These are phyloP conservation scores for Mycalesis mineus DNA, from an alignment of 2,888 invertebrate species.

Conservation along the genomic window DNA sequence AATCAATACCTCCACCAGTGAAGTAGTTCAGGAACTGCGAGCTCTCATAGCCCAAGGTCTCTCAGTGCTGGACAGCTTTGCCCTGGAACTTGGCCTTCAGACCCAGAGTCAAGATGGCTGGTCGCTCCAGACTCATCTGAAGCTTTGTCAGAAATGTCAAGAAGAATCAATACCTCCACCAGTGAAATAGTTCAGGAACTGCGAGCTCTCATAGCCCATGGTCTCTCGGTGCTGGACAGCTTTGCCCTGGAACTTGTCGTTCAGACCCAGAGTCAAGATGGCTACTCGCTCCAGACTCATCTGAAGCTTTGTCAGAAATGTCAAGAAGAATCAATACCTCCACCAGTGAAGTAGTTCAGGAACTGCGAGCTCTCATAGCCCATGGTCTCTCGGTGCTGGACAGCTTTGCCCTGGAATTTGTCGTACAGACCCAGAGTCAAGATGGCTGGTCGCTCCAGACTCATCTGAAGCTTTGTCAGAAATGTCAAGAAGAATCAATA, in stretches of 20 bases:
- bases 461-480: no score
- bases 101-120: conserved; percentile 88
- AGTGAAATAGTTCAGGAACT: conserved; percentile 88
- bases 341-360: conserved; percentile 84
- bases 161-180: conserved; percentile 58
- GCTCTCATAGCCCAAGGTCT: conserved; percentile 91
- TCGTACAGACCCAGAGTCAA: conserved; percentile 91
- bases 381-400: conserved; percentile 92
- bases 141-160: no score
- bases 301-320: no score
- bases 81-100: conserved; percentile 91
- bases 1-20: conserved; percentile 67
- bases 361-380: conserved; percentile 90
- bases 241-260: conserved; percentile 88
- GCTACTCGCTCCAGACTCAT: conserved; percentile 88
- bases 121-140: conserved; percentile 88
- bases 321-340: conserved; percentile 57
- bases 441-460: conserved; percentile 86
- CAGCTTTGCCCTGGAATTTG: conserved; percentile 87
- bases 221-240: conserved; percentile 93
- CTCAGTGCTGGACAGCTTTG: conserved; percentile 90
- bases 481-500: conserved; percentile 43
- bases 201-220: conserved; percentile 88
- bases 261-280: conserved; percentile 88
- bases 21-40: conserved; percentile 89